Evolutionary conservation across 2,888 invertebrate genomes (phyloP).

Genomic region (Acleris literana): DNA sequence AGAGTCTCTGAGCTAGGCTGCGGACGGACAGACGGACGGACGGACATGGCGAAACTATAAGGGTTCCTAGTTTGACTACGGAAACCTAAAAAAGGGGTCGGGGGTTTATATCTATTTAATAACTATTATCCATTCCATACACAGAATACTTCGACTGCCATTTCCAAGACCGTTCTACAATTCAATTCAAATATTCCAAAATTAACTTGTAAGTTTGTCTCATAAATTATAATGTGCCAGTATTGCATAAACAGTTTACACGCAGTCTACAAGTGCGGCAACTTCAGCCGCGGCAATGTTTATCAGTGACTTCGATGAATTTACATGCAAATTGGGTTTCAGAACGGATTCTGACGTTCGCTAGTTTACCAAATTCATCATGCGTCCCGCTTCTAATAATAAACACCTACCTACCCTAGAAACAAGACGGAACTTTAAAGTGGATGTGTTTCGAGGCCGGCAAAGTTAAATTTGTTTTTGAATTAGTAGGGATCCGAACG

Average conservation of each 20-base stretch:
- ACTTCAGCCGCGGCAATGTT: constrained; percentile 66
- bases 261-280: constrained; percentile 26
- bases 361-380: constrained; percentile 60
- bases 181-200: background rate
- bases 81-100: no score
- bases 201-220: background rate
- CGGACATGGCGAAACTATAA: no score
- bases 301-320: constrained; percentile 75
- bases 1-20: no score
- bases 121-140: no score
- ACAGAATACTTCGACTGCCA: background rate
- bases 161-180: background rate
- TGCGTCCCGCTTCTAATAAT: constrained; percentile 1
- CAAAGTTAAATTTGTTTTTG: constrained; percentile 45
- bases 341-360: constrained; percentile 69
- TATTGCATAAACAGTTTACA: constrained; percentile 29
- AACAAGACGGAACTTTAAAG: constrained; percentile 41
- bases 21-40: no score
- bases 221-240: constrained; percentile 18
- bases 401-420: background rate
- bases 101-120: no score
- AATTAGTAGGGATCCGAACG: constrained; percentile 50
- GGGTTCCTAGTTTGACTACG: no score
- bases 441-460: background rate
- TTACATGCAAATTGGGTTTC: constrained; percentile 79